Conservation (phyloP, 1,140 invertebrate species). For the Dendroctonus valens region DNA sequence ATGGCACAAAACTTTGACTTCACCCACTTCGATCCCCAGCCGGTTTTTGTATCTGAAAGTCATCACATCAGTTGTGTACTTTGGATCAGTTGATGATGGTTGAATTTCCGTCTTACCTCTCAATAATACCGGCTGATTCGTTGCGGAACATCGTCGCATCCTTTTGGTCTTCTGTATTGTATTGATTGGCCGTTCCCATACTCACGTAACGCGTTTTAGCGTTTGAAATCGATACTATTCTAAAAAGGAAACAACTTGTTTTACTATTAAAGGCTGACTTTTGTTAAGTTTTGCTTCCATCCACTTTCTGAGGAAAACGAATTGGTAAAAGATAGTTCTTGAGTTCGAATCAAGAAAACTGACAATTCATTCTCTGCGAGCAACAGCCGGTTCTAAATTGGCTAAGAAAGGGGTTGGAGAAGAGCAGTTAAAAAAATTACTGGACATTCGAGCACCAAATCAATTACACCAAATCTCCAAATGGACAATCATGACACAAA, state of each 20-base stretch:
- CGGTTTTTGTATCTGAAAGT: constrained; percentile 60
- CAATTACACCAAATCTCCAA: too few species aligned
- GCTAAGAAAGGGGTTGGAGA: too few species aligned
- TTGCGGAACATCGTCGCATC: neutral
- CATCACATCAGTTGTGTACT: constrained; percentile 2
- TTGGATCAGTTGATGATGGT: constrained; percentile 3
- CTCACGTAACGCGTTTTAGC: constrained; percentile 33
- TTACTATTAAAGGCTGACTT: too few species aligned
- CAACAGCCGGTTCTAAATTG: too few species aligned
- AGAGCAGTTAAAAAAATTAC: too few species aligned
- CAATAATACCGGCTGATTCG: constrained; percentile 14
- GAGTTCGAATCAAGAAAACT: too few species aligned
- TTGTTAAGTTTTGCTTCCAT: too few species aligned
- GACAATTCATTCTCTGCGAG: too few species aligned
- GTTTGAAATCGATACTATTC: constrained; percentile 61
- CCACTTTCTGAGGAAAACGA: too few species aligned
- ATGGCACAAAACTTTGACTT: constrained; percentile 69
- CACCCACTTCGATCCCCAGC: constrained; percentile 73
- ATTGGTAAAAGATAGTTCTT: too few species aligned
- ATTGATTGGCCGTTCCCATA: constrained; percentile 28
- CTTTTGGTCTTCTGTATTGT: constrained; percentile 33
- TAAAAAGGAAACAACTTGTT: neutral
- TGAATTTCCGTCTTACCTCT: constrained; percentile 5
- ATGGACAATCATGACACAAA: too few species aligned
- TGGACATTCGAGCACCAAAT: too few species aligned